Conservation (phyloP, 1,140 invertebrate species). For the Drosophila chauvacae region DNA sequence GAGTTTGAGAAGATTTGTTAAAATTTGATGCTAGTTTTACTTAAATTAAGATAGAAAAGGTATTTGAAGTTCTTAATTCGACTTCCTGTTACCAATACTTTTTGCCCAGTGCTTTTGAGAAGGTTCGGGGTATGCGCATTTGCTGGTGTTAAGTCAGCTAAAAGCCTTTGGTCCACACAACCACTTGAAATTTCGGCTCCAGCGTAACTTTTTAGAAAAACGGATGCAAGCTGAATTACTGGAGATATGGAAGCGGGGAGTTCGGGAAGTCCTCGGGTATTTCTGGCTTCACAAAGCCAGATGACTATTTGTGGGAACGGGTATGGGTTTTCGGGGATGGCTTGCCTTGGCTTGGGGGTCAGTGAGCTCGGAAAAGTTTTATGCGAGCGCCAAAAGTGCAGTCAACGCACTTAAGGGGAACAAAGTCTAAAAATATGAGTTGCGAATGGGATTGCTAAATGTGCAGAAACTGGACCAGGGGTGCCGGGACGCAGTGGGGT, state of each 20-base stretch:
- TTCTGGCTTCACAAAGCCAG: constrained; percentile 53
- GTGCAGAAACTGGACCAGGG: constrained; percentile 18
- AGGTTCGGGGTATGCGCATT: constrained; percentile 32
- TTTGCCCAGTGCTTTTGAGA: constrained; percentile 16
- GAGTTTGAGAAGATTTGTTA: background rate
- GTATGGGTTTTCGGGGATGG: constrained; percentile 5
- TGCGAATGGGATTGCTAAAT: constrained; percentile 69
- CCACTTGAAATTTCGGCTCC: constrained; percentile 71
- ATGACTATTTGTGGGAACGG: constrained; percentile 50
- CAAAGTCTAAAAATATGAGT: constrained; percentile 75
- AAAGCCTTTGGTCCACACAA: constrained; percentile 68
- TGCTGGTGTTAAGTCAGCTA: constrained; percentile 78
- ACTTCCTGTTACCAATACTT: background rate
- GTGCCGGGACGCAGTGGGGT: background rate
- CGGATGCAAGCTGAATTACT: constrained; percentile 76
- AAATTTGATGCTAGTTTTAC: background rate
- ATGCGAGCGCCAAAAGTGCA: constrained; percentile 73
- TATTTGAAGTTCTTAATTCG: background rate
- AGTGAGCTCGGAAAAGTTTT: constrained; percentile 63
- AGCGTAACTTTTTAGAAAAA: constrained; percentile 76
- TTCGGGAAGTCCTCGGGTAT: constrained; percentile 19
- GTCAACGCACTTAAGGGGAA: constrained; percentile 68
- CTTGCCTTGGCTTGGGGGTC: constrained; percentile 5
- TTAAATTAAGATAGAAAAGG: background rate
- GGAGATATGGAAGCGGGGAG: constrained; percentile 29